Conservation (phyloP, 2,797 vertebrate genomes). For the Parotocinclus haroldoi region DNA sequence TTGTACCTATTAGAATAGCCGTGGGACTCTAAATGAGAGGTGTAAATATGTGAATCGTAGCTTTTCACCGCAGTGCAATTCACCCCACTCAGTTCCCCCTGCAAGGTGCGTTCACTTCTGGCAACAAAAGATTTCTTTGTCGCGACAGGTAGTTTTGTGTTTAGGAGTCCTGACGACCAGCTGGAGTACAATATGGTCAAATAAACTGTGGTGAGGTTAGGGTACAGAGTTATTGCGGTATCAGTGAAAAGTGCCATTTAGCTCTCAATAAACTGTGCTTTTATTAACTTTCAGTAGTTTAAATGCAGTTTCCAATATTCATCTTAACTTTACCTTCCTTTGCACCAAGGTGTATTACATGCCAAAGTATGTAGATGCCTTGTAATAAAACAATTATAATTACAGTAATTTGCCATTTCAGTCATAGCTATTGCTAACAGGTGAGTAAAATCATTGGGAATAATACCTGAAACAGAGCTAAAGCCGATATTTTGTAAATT, state of each 20-base stretch:
- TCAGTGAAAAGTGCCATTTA: neutral
- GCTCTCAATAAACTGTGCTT: neutral
- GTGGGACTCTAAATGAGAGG: conserved; percentile 20
- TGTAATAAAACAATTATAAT: no score
- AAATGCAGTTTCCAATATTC: no score
- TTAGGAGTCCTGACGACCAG: neutral
- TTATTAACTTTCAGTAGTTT: no score
- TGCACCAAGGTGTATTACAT: no score
- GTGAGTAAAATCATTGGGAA: no score
- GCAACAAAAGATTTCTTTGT: neutral
- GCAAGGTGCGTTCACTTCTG: neutral
- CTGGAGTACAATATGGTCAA: neutral
- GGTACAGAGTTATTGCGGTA: neutral
- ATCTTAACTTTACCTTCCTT: no score
- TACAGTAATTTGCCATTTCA: no score
- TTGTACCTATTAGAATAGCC: conserved; percentile 17
- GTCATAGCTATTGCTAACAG: no score
- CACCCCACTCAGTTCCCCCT: neutral
- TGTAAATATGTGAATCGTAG: conserved; percentile 22
- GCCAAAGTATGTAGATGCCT: no score
- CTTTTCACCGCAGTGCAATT: neutral
- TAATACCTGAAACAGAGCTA: no score
- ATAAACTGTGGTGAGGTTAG: neutral
- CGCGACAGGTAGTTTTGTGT: neutral
- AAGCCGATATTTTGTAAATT: no score